phyloP scores from a whole-genome alignment of 2,797 vertebrate genomes.

The Hippopotamyrus pictus region DNA sequence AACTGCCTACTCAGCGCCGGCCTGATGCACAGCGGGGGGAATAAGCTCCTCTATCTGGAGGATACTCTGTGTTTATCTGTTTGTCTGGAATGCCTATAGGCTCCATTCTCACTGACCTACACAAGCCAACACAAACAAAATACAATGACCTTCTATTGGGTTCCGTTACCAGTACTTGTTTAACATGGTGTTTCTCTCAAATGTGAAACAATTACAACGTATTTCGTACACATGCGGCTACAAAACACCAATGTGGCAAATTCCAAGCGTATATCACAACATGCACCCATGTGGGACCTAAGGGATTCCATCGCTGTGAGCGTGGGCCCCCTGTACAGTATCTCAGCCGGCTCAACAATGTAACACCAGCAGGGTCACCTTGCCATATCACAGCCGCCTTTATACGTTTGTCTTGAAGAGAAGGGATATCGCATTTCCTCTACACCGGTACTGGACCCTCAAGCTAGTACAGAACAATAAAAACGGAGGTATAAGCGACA shows the following conservation, averaged over 20 bases:
- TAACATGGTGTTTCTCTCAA: background rate
- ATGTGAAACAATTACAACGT: background rate
- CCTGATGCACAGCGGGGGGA: background rate
- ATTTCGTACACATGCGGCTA: background rate
- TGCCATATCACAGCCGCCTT: background rate
- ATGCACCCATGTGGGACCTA: background rate
- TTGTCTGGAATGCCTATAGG: background rate
- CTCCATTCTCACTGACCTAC: background rate
- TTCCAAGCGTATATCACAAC: background rate
- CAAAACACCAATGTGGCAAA: background rate
- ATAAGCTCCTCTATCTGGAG: constrained; percentile 1
- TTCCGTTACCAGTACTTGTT: background rate
- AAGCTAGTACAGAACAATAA: constrained; percentile 41
- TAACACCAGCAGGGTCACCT: background rate
- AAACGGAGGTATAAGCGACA: constrained; percentile 43
- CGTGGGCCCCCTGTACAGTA: background rate
- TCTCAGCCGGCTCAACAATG: background rate
- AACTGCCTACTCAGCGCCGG: background rate
- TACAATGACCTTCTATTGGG: background rate
- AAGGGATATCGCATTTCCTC: constrained; percentile 26
- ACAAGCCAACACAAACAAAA: background rate
- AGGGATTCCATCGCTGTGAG: background rate
- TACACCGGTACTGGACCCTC: constrained; percentile 31
- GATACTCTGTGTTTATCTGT: background rate
- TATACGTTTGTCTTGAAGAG: background rate